These are phyloP conservation scores for Crematogaster levior DNA, from an alignment of 2,888 invertebrate species.

Conservation along the genomic window DNA sequence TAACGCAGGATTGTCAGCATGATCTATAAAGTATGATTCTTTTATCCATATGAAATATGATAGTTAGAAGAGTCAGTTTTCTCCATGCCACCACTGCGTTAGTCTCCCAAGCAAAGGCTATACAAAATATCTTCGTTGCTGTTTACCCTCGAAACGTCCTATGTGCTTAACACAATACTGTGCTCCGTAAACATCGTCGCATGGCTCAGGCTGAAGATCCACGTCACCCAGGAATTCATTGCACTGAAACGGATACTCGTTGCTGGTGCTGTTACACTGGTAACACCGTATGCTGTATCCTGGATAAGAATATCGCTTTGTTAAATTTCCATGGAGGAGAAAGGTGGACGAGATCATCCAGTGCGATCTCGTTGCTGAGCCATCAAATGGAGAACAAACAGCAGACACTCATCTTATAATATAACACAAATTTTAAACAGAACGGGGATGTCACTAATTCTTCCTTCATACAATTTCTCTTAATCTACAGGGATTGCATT, in stretches of 20 bases:
- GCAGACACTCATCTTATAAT: neutral
- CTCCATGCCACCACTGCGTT: neutral
- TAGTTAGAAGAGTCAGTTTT: neutral
- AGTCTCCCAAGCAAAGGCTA: slow-evolving; percentile 14
- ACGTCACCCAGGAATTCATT: slow-evolving; percentile 91
- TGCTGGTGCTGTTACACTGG: slow-evolving; percentile 95
- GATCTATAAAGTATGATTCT: neutral
- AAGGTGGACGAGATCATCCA: neutral
- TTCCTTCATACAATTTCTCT: neutral
- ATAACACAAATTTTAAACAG: neutral
- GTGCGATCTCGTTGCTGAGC: neutral
- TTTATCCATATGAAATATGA: neutral
- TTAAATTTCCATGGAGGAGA: neutral
- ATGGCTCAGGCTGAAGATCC: slow-evolving; percentile 90
- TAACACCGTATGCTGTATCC: slow-evolving; percentile 92
- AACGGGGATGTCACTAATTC: neutral
- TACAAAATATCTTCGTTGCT: neutral
- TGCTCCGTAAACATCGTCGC: slow-evolving; percentile 93
- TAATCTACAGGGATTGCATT: neutral
- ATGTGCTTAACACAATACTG: slow-evolving; percentile 97
- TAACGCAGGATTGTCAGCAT: neutral
- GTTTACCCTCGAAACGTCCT: slow-evolving; percentile 95
- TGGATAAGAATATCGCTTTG: slow-evolving; percentile 76
- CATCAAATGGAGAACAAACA: neutral
- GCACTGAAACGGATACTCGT: slow-evolving; percentile 92